A percentile compares a stretch with the other conserved stretches of the same genome.
phyloP scores from a whole-genome alignment of 1,140 invertebrate species.

The Dryas iulia region DNA sequence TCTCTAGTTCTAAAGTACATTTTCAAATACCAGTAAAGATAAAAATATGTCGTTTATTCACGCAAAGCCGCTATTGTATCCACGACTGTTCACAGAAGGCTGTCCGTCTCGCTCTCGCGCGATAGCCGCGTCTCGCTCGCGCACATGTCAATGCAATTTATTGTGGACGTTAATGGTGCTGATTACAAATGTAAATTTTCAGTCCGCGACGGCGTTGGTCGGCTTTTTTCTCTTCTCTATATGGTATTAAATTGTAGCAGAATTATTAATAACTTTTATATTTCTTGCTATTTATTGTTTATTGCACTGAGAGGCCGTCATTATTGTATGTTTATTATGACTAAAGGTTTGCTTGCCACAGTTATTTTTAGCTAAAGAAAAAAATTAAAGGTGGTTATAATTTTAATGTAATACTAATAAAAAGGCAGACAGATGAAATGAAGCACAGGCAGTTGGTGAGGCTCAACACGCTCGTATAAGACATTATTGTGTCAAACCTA shows the following conservation, averaged over 20 bases:
- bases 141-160: slow-evolving; percentile 77
- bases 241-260: slow-evolving; percentile 75
- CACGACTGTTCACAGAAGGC: slow-evolving; percentile 46
- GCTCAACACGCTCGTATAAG: background rate
- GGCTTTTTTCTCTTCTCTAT: slow-evolving; percentile 73
- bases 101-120: slow-evolving; percentile 49
- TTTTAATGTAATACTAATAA: background rate
- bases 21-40: slow-evolving; percentile 34
- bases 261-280: slow-evolving; percentile 62
- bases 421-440: slow-evolving; percentile 7
- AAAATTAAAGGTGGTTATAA: background rate
- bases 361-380: background rate
- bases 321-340: background rate
- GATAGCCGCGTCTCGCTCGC: slow-evolving; percentile 59
- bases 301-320: slow-evolving; percentile 14
- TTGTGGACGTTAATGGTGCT: slow-evolving; percentile 77
- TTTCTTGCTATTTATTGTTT: slow-evolving; percentile 35
- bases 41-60: slow-evolving; percentile 40
- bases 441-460: background rate
- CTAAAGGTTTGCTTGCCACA: background rate
- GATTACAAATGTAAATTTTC: slow-evolving; percentile 80
- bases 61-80: slow-evolving; percentile 58
- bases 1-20: slow-evolving; percentile 38
- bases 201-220: slow-evolving; percentile 73
- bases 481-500: slow-evolving; percentile 25